Percentiles rank a stretch among this genome's conserved stretches.
These are phyloP conservation scores for Drosophila parthenogenetica DNA, from an alignment of 2,888 invertebrate genomes.

Conservation along the genomic window DNA sequence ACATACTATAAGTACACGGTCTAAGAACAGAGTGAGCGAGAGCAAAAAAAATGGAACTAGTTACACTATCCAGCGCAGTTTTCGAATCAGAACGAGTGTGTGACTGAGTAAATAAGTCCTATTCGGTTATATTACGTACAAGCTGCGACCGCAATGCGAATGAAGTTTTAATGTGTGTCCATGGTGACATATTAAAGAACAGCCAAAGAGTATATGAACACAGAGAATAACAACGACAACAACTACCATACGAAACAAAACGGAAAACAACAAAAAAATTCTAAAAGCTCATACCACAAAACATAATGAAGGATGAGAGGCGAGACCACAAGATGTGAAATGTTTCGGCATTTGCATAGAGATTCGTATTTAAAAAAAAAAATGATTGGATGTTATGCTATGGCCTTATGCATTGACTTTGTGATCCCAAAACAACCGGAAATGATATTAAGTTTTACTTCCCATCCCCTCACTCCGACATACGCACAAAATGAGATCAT, in stretches of 20 bases:
- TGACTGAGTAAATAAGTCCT: slow-evolving; percentile 10
- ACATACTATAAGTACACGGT: too few relatives aligned
- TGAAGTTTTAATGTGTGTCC: slow-evolving; percentile 68
- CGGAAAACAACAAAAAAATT: slow-evolving; percentile 12
- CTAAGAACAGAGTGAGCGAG: not conserved
- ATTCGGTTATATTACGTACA: slow-evolving; percentile 9
- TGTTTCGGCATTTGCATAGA: slow-evolving; percentile 25
- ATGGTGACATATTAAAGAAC: slow-evolving; percentile 57
- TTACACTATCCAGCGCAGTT: slow-evolving; percentile 12
- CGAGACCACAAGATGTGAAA: slow-evolving; percentile 16
- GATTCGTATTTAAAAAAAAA: slow-evolving; percentile 14
- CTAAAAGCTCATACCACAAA: slow-evolving; percentile 1
- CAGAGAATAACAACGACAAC: slow-evolving; percentile 4
- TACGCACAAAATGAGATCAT: slow-evolving; percentile 33
- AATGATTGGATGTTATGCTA: slow-evolving; percentile 9
- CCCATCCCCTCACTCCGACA: not conserved
- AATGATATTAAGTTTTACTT: slow-evolving; percentile 30
- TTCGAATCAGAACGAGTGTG: slow-evolving; percentile 13
- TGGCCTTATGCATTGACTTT: slow-evolving; percentile 9
- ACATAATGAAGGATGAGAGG: slow-evolving; percentile 1
- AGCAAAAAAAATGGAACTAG: not conserved
- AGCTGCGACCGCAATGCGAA: slow-evolving; percentile 55
- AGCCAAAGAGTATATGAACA: not conserved
- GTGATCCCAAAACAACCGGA: slow-evolving; percentile 24
- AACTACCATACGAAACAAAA: not conserved